Evolutionary conservation across 2,797 vertebrate species (phyloP), one percentile per base, ranked within the genome.

Genomic region (Syndactyla subalaris): DNA sequence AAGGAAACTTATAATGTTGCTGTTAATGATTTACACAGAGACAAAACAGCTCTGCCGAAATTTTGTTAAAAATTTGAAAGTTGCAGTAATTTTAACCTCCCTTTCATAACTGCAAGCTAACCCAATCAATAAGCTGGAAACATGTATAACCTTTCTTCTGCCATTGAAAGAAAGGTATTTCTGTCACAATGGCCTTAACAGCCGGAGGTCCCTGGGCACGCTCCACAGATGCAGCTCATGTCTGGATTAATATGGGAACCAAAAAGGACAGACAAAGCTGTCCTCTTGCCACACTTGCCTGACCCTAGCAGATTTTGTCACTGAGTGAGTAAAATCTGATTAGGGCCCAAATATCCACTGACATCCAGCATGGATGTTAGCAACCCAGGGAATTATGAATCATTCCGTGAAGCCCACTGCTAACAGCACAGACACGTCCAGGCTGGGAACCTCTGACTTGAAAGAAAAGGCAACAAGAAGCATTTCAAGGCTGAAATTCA

Each of bases 1-100:
- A 30, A 30, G 20, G 17, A 70, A 75, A 70, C 19, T 67, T 4
- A 1, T 36, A 68, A 90, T 6, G 6, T 27, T 67, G 13, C 66
- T 73, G 85, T 95, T 95, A 96, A 96, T 89, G 45, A 93, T 92
- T 95, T 82, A 96, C 82, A 57, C 1, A 32, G 24, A 32, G 30
- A 72, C 67, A 91, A 86, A 92, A 51, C 18, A 62, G 36, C 24
- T 85, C 66, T 75, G 30, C 29, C 46, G 74, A 84, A 87, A 65
- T 92, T 78, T 89, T 86, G 46, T 85, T 43, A 22, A 66, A 79
- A 96, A 74, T 34, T 62, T 19, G 63, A 49, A 84, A 32, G 26
- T 7, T 45, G 39, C 0, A 0, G 55, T 85, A 10, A 68, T 78
- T 85, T 88, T 76, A 90, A 85, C 65, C 36, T 66, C 20, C n/a